A percentile compares a stretch with the other conserved stretches of the same genome.
phyloP scores from a whole-genome alignment of 2,113 vertebrate genomes.

The Charadrius vociferus region DNA sequence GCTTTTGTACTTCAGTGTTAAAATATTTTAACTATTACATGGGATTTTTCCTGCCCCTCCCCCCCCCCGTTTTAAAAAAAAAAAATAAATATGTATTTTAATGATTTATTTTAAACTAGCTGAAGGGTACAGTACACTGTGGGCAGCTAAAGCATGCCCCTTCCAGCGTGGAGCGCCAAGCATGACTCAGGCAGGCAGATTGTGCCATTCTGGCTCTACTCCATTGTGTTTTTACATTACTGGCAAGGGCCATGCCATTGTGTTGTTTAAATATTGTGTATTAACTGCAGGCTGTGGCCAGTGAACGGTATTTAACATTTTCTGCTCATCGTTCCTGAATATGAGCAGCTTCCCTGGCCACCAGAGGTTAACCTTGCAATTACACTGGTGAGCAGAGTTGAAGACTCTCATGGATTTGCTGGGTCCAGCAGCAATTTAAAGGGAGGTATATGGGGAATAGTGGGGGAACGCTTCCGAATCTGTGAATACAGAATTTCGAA shows the following conservation, averaged over 20 bases:
- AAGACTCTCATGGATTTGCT: not conserved
- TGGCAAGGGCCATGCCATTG: constrained; percentile 62
- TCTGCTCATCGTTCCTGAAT: constrained; percentile 15
- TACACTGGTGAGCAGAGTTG: not conserved
- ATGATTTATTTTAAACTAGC: constrained; percentile 28
- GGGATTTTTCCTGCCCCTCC: not conserved
- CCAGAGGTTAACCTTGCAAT: constrained; percentile 27
- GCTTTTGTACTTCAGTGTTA: constrained; percentile 26
- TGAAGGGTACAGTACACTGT: not conserved
- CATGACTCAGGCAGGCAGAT: constrained; percentile 45
- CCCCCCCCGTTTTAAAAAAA: no score
- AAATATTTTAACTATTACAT: constrained; percentile 44
- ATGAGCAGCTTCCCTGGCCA: not conserved
- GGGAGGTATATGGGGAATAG: not conserved
- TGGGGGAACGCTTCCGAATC: not conserved
- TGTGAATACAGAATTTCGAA: not conserved
- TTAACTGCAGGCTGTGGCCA: constrained; percentile 55
- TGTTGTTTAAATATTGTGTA: constrained; percentile 62
- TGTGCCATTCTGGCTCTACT: constrained; percentile 52
- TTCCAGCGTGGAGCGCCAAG: not conserved
- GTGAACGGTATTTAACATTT: constrained; percentile 43
- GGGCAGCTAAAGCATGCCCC: constrained; percentile 25
- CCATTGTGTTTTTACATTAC: constrained; percentile 59
- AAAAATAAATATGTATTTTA: no score
- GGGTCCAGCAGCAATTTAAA: not conserved